Evolutionary conservation across 2,888 invertebrate species (phyloP), one percentile per base, ranked within the genome.

Genomic region (Hypomecis punctinalis): DNA sequence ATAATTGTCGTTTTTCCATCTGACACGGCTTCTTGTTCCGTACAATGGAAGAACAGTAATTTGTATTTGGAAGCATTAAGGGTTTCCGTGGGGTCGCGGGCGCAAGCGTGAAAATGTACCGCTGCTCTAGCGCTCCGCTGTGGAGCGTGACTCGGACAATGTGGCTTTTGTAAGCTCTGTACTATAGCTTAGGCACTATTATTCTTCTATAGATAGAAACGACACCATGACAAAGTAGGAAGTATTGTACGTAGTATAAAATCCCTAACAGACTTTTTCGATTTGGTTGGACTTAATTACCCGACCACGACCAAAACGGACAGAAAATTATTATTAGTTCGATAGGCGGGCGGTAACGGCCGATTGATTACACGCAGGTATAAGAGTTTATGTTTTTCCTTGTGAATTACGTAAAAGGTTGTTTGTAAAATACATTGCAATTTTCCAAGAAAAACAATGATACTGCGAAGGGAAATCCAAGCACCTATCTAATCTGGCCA

Each of bases 31-130:
- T 78, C 77, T 88, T 80, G 75, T 71, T 85, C 69, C 66, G 67
- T 77, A 89, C 88, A 90, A 90, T 86, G 76, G 83, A 72, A 71
- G 73, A 73, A 67, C 67, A 63, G 77, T 73, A 81, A 80, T 82
- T 80, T 77, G 76, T 72, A 69, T 74, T 74, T 76, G 76, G 51
- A 65, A 9, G 59, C 52, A 65, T 56, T 72, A 73, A 78, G 76
- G 80, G 77, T 78, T 77, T 75, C 68, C 54, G 68, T 61, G 76
- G 69, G 65, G 75, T 73, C 72, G 74, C 72, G 71, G 70, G 77
- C 73, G 77, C 78, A 71, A 62, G 62, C 83, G 82, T 83, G 81
- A 82, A 81, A 73, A 72, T 70, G 71, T 81, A 84, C 78, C 83
- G 81, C 72, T 80, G 76, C 79, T 69, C 72, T 66, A 65, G 72